Evolutionary conservation across 2,113 vertebrate genomes (phyloP), one percentile per base, ranked within the genome.

Genomic region (Oriolus oriolus): DNA sequence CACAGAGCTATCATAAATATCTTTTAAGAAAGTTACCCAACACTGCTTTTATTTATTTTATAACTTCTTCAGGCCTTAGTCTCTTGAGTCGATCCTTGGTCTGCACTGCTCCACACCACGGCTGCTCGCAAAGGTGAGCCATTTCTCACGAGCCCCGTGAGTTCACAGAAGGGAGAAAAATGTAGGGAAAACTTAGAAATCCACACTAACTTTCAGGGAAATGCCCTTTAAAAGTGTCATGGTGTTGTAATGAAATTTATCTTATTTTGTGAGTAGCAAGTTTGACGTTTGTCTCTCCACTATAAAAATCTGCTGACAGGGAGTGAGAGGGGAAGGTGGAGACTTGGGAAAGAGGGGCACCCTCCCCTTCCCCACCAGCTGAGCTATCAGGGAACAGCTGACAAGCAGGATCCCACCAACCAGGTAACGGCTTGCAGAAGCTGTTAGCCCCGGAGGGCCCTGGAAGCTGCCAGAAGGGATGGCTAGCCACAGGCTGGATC

Each of bases 91-190:
- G 0, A 5, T 57, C 31, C 18, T 10, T 39, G 2, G 1, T 44
- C 27, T 28, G 11, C 47, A 53, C 27, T 13, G 8, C 16, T 66
- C 56, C 53, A 65, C 30, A 52, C 21, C 7, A 8, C 2, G n/a
- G 27, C 6, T 83, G 10, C 33, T 52, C 26, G 52, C 0, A 0
- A 27, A 54, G 31, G 3, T 5, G 2, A 80, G 41, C 6, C 6
- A 3, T 13, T n/a, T 33, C 69, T 47, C 42, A 70, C 39, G 15
- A 0, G 0, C 9, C 26, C 7, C 1, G 1, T 0, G 0, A 53
- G 21, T 63, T 44, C 44, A 41, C 19, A 50, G 17, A 8, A 64
- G 8, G 24, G 7, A 41, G 4, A 30, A 68, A 49, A 86, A 24
- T 26, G 52, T 0, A 17, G 13, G 13, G 3, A 16, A 56, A 50